A percentile compares a stretch with the other conserved stretches of the same genome.
Conservation (phyloP, 2,797 vertebrate genomes). For the Malacoctenus gilli region DNA sequence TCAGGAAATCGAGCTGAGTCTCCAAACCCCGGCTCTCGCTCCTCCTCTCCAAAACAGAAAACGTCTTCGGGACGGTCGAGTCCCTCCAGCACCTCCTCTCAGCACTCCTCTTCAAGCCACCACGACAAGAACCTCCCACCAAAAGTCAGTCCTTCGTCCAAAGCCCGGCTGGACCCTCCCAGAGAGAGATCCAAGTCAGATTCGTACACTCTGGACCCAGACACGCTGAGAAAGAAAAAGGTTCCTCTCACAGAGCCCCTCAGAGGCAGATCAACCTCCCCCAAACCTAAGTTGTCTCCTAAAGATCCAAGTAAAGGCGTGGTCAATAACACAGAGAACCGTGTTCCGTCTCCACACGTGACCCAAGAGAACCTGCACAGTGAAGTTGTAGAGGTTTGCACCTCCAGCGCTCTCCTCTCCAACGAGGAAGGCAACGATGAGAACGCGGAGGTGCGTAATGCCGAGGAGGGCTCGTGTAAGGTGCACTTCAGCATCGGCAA, state of each 20-base stretch:
- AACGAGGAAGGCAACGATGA: constrained; percentile 91
- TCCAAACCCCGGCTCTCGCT: constrained; percentile 91
- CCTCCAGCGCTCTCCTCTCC: constrained; percentile 91
- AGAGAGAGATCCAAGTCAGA: constrained; percentile 98
- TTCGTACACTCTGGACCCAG: constrained; percentile 96
- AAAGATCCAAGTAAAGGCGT: constrained; percentile 86
- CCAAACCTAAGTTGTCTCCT: constrained; percentile 89
- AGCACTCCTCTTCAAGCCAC: constrained; percentile 87
- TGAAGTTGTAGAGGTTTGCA: constrained; percentile 97
- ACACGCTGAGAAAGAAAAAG: constrained; percentile 96
- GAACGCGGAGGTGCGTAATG: constrained; percentile 81
- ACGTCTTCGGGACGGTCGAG: constrained; percentile 86
- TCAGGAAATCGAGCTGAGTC: constrained; percentile 90
- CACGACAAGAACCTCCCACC: constrained; percentile 91
- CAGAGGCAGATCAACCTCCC: constrained; percentile 94
- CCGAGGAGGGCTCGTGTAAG: constrained; percentile 90
- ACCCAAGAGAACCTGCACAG: constrained; percentile 98
- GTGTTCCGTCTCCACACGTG: constrained; percentile 94
- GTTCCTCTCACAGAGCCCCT: constrained; percentile 92
- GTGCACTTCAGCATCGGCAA: constrained; percentile 99
- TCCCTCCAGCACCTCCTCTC: constrained; percentile 86
- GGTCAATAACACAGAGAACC: constrained; percentile 85
- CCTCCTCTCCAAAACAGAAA: constrained; percentile 95
- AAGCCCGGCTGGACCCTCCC: constrained; percentile 93
- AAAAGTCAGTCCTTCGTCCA: constrained; percentile 88